Conservation (phyloP, 2,797 vertebrate genomes). For the Parambassis ranga region DNA sequence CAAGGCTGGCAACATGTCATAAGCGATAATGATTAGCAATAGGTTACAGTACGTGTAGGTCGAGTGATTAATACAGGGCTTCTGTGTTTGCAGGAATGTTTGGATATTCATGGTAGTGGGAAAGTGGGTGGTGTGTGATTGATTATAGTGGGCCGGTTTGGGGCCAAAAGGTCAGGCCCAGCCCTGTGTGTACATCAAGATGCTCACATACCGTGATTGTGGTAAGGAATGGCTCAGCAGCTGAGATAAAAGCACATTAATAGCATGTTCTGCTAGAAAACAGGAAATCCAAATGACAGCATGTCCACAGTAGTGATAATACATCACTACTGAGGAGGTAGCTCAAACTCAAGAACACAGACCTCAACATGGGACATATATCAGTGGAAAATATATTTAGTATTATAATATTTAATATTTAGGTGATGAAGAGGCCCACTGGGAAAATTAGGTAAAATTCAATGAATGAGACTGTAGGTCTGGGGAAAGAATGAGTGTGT, state of each 20-base stretch:
- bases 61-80: no score
- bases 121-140: no score
- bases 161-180: no score
- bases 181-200: background rate
- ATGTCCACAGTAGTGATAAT: conserved; percentile 45
- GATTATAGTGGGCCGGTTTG: no score
- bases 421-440: conserved; percentile 20
- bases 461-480: conserved; percentile 11
- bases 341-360: conserved; percentile 64
- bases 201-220: background rate
- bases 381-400: conserved; percentile 35
- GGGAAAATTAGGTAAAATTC: conserved; percentile 31
- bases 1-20: no score
- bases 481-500: conserved; percentile 19
- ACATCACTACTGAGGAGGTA: conserved; percentile 31
- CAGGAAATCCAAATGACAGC: conserved; percentile 34
- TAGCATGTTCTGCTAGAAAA: conserved; percentile 37
- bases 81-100: no score
- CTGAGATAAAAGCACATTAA: conserved; percentile 18
- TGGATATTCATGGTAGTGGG: no score
- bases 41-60: no score
- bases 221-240: background rate
- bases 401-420: no score
- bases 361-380: conserved; percentile 29
- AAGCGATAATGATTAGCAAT: no score